Conservation (phyloP, 2,797 vertebrate genomes). For the Enteromius treurensis region DNA sequence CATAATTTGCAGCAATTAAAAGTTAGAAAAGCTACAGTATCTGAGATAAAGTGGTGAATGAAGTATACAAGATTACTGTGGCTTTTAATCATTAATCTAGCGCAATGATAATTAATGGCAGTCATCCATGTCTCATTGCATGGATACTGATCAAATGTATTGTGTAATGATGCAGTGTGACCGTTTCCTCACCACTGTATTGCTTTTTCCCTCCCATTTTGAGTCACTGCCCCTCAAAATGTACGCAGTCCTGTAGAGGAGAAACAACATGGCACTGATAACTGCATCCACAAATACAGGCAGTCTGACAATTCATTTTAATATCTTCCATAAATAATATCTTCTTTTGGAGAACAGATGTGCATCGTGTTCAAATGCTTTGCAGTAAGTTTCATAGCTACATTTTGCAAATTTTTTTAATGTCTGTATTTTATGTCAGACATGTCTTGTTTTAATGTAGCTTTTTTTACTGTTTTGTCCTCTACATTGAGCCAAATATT, state of each 20-base stretch:
- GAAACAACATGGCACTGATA: not conserved
- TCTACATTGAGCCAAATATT: not conserved
- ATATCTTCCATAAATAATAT: constrained; percentile 21
- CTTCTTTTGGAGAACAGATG: constrained; percentile 13
- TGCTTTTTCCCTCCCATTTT: not conserved
- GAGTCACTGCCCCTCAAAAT: not conserved
- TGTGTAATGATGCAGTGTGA: not conserved
- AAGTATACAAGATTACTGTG: not conserved
- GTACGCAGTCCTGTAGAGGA: not conserved
- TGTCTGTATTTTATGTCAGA: constrained; percentile 2
- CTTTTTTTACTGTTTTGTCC: not conserved
- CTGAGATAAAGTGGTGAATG: not conserved
- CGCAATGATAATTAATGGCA: not conserved
- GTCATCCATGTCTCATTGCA: not conserved
- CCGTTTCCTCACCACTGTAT: not conserved
- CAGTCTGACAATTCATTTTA: constrained; percentile 2
- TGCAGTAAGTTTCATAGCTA: constrained; percentile 11
- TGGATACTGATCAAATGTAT: not conserved
- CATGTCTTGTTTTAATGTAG: not conserved
- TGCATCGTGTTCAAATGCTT: constrained; percentile 5
- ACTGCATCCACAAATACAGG: not conserved
- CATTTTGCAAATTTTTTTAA: constrained; percentile 1
- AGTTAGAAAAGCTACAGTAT: not conserved
- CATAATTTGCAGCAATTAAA: not conserved
- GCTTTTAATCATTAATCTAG: not conserved